Evolutionary conservation across 2,113 vertebrate genomes (phyloP).

Genomic region (Anguilla rostrata): DNA sequence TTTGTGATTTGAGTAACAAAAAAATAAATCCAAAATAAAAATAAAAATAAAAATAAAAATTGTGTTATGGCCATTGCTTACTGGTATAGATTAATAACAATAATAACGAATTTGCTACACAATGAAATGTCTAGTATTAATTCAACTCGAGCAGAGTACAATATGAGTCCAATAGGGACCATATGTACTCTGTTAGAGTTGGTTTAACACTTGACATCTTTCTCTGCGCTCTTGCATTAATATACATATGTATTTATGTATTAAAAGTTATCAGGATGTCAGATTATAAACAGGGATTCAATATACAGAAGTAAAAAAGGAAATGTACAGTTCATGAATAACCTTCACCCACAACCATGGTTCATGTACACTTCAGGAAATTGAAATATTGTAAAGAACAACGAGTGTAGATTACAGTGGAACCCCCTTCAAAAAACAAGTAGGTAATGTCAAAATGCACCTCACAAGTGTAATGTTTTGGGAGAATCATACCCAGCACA

Average conservation of each 20-base stretch:
- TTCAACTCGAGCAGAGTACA: too few species aligned
- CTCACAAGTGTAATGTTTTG: not conserved
- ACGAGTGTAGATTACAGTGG: not conserved
- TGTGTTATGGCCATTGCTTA: not conserved
- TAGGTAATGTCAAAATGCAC: not conserved
- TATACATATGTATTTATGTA: not conserved
- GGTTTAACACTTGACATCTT: too few species aligned
- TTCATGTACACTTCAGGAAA: not conserved
- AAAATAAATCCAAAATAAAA: too few species aligned
- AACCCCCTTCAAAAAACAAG: conserved; percentile 13
- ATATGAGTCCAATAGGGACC: too few species aligned
- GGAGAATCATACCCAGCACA: not conserved
- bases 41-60: too few species aligned
- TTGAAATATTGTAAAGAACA: not conserved
- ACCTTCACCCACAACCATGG: not conserved
- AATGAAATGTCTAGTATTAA: too few species aligned
- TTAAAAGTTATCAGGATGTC: not conserved
- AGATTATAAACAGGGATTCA: not conserved
- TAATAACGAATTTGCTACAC: not conserved
- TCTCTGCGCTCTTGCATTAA: not conserved
- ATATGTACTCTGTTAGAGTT: too few species aligned
- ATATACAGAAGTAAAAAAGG: not conserved
- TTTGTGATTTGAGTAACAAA: not conserved
- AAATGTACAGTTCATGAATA: not conserved
- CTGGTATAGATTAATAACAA: not conserved